Conservation (phyloP, 2,888 invertebrate species). For the Oscheius sp. region DNA sequence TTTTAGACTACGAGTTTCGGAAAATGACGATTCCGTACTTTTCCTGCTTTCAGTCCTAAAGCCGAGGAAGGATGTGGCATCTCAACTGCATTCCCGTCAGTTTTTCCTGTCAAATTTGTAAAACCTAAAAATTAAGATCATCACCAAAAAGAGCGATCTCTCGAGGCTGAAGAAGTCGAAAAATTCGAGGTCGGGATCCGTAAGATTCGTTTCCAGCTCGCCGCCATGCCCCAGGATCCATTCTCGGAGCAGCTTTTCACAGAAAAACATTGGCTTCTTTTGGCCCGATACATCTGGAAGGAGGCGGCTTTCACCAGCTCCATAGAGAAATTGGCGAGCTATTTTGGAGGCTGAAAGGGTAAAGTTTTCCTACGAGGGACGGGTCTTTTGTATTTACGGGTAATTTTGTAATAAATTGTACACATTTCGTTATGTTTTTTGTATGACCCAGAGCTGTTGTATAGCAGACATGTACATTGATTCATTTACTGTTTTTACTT, state of each 20-base stretch:
- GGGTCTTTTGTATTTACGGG: no score
- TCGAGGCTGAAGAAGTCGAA: constrained; percentile 24
- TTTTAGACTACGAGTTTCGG: constrained; percentile 39
- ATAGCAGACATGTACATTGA: no score
- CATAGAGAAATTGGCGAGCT: background rate
- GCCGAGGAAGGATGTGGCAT: constrained; percentile 35
- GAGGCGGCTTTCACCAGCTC: background rate
- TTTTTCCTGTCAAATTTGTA: background rate
- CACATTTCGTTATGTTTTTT: no score
- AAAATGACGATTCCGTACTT: constrained; percentile 33
- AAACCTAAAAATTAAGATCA: background rate
- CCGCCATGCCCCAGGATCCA: constrained; percentile 6
- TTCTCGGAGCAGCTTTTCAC: constrained; percentile 31
- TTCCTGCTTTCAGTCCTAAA: constrained; percentile 45
- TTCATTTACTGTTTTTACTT: no score
- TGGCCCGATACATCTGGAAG: constrained; percentile 17
- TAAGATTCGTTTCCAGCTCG: constrained; percentile 19
- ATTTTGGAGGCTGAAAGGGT: no score
- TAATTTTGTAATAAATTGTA: no score
- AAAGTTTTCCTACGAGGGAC: no score
- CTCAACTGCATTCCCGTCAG: constrained; percentile 15
- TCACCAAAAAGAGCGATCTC: background rate
- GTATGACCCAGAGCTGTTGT: no score
- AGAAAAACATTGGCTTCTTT: constrained; percentile 29
- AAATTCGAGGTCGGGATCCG: constrained; percentile 25